A percentile compares a stretch with the other conserved stretches of the same genome.
phyloP scores from a whole-genome alignment of 2,113 vertebrate genomes.

The Bagarius yarrelli region DNA sequence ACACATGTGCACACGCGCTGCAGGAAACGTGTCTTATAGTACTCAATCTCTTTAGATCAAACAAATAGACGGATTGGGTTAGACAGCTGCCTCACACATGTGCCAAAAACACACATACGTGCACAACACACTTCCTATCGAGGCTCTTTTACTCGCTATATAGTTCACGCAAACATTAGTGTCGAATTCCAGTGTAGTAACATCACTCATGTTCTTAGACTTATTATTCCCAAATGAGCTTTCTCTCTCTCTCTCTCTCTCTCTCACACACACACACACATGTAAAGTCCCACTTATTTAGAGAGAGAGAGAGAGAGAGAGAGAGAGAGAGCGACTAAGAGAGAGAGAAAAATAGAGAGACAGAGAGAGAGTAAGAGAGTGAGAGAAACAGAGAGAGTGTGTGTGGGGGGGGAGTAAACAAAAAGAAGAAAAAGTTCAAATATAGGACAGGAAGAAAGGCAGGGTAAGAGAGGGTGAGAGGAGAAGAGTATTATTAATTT shows the following conservation, averaged over 20 bases:
- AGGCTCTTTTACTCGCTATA: slow-evolving; percentile 33
- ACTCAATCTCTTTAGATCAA: slow-evolving; percentile 41
- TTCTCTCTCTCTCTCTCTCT: slow-evolving; percentile 31
- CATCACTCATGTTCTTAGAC: slow-evolving; percentile 46
- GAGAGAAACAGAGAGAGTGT: slow-evolving; percentile 52
- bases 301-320: no score
- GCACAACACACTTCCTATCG: slow-evolving; percentile 27
- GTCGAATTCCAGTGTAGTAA: slow-evolving; percentile 27
- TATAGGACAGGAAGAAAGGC: no score
- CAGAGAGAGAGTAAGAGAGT: slow-evolving; percentile 29
- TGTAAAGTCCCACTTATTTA: slow-evolving; percentile 59
- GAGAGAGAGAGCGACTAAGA: slow-evolving; percentile 40
- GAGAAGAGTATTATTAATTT: background rate
- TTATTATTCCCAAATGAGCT: slow-evolving; percentile 67
- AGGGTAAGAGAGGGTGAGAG: background rate
- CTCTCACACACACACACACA: slow-evolving; percentile 42
- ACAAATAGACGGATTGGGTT: slow-evolving; percentile 60
- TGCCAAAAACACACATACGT: slow-evolving; percentile 53
- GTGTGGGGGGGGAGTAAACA: slow-evolving; percentile 20
- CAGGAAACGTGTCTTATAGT: slow-evolving; percentile 47
- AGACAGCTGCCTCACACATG: slow-evolving; percentile 58
- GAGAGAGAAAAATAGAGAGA: slow-evolving; percentile 9
- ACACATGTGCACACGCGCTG: slow-evolving; percentile 41
- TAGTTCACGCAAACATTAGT: slow-evolving; percentile 20
- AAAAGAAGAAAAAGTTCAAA: no score